Base-by-base conservation (phyloP, 2,113 vertebrate genomes). In the Tringa solitaria region DNA sequence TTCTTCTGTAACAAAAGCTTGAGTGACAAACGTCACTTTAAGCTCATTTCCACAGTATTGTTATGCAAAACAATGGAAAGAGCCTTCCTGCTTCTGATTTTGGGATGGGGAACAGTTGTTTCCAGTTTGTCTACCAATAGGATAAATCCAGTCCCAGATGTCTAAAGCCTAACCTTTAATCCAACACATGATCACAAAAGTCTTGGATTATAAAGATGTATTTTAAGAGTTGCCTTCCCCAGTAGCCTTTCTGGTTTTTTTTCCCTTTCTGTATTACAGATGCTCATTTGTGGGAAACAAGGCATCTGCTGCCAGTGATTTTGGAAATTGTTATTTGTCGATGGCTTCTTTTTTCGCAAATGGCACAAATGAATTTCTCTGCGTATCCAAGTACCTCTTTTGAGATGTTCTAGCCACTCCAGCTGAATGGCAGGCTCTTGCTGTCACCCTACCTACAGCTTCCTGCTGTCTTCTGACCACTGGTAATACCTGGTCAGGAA, bases 31-130 rank as follows among this genome's bases (percentile, higher is more conserved):
- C 68, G 65, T 94, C 80, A 27, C 61, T 95, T 84, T 57, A 79
- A 89, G 84, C 92, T 95, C 92, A 94, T 92, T 95, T 97, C 84
- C 92, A 79, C 88, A 26, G 80, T 76, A 84, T 96, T 96, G 83
- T 95, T 65, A 50, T 72, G 64, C 45, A 78, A 57, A 96, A 82
- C 73, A 92, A 78, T 92, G 35, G 35, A 56, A 93, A 72, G 37
- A 85, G 61, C 70, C 24, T 60, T 57, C 64, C 60, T 15, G 14
- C 57, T 45, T 69, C 87, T 53, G 64, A 51, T 87, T 95, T 81
- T 84, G 88, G 73, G 39, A 45, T 46, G 64, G 35, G 30, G 45
- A 93, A 24, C 39, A 16, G 64, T 95, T 92, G 60, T 64, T 92
- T 87, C 53, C 10, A 39, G 43, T 68, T 94, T 90, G 37, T 48